Conservation (phyloP, 2,797 vertebrate species). For the Artibeus lituratus region DNA sequence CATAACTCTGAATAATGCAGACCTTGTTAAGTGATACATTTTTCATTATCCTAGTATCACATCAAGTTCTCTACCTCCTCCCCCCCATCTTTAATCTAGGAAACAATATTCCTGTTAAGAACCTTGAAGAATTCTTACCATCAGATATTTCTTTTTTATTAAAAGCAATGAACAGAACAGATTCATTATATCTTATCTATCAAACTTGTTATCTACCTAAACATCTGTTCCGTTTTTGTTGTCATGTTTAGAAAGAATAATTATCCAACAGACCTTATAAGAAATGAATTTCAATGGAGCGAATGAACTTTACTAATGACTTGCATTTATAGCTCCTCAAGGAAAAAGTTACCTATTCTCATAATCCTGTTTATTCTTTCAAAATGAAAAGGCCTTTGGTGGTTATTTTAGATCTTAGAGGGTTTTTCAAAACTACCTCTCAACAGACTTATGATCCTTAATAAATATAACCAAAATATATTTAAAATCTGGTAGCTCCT, state of each 20-base stretch:
- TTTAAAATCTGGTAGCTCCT: conserved; percentile 40
- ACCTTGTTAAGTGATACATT: conserved; percentile 86
- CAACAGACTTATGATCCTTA: conserved; percentile 60
- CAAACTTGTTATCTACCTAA: conserved; percentile 75
- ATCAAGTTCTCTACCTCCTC: conserved; percentile 74
- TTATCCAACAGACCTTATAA: conserved; percentile 75
- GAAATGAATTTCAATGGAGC: conserved; percentile 71
- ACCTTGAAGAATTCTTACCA: conserved; percentile 75
- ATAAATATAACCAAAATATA: conserved; percentile 66
- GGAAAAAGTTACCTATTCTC: conserved; percentile 68
- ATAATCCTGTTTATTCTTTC: conserved; percentile 70
- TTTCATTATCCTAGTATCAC: conserved; percentile 83
- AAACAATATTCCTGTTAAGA: conserved; percentile 79
- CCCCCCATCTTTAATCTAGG: conserved; percentile 71
- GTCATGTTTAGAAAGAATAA: conserved; percentile 78
- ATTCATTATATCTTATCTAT: conserved; percentile 67
- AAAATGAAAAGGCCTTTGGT: conserved; percentile 60
- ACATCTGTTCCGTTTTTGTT: conserved; percentile 80
- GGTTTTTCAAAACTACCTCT: conserved; percentile 54
- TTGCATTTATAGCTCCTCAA: conserved; percentile 63
- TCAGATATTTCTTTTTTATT: conserved; percentile 80
- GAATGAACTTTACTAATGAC: conserved; percentile 68
- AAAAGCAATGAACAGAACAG: conserved; percentile 81
- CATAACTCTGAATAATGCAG: conserved; percentile 88
- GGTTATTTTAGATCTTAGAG: conserved; percentile 53